Evolutionary conservation across 2,888 invertebrate species (phyloP), one percentile per base, ranked within the genome.

Genomic region (Drosophila paranaensis): DNA sequence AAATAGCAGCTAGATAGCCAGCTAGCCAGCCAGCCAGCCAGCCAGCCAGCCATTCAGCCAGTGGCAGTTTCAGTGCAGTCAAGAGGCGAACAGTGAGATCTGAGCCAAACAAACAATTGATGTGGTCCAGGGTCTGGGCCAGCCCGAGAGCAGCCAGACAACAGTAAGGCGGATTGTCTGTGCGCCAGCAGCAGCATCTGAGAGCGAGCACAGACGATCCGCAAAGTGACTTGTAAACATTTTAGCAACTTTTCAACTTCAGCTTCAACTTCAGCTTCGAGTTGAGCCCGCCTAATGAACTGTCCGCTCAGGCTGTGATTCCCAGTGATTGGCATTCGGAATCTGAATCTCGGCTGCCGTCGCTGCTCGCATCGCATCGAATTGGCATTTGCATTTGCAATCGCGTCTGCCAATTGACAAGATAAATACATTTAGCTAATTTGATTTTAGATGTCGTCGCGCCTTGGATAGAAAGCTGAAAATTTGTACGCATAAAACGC

Each of bases 381-480:
- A 54, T 20, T 42, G 56, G 62, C 63, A 40, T 46, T 62, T 20
- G 58, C 48, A 60, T 43, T 60, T 60, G 63, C 58, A 65, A 67
- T 69, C 71, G 81, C 84, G 73, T 70, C 70, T 88, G 90, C 82
- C 85, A 90, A 90, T 91, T 90, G 90, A 89, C 90, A 90, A 89
- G 83, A 87, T 90, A 90, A 90, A 90, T 90, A 91, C 89, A 85
- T 90, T 89, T 88, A 73, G 82, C 89, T 90, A 87, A 87, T 87
- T 87, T 87, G 89, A 81, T 81, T 74, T 81, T 75, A 61, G 79
- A 65, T 54, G 72, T 56, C 70, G 77, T 73, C 72, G 64, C 51
- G 60, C 51, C 60, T 71, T 53, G 61, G 60, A 69, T 72, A 77
- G 88, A 80, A 89, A 85, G 81, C 75, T 78, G 57, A 58, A 73